Conservation (phyloP, 2,113 vertebrate species). For the Megaceryle torquata region DNA sequence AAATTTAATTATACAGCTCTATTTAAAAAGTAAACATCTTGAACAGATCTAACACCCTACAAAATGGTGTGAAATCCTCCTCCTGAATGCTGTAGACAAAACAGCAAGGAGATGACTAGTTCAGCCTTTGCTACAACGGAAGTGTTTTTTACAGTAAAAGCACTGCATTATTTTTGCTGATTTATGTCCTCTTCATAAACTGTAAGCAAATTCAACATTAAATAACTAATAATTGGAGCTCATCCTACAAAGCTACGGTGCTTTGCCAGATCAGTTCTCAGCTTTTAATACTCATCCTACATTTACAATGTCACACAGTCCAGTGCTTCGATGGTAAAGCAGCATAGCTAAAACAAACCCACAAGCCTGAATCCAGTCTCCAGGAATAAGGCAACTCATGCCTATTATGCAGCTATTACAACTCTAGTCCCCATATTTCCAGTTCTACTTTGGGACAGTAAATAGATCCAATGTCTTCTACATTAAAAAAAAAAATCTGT, state of each 20-base stretch:
- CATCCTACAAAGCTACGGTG: background rate
- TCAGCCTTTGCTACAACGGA: background rate
- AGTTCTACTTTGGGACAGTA: background rate
- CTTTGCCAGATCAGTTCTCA: background rate
- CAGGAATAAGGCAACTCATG: background rate
- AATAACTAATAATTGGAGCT: background rate
- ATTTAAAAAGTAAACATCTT: background rate
- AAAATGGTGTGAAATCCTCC: conserved; percentile 16
- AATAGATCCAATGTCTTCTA: background rate
- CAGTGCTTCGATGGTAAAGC: background rate
- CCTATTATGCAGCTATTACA: background rate
- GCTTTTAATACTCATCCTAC: background rate
- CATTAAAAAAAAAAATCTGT: background rate
- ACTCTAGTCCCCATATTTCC: background rate
- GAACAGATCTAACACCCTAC: conserved; percentile 23
- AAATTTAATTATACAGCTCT: conserved; percentile 15
- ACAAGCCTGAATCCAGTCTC: background rate
- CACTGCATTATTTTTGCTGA: background rate
- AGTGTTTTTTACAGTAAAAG: background rate
- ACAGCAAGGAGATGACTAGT: background rate
- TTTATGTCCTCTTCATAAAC: background rate
- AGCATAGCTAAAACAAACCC: background rate
- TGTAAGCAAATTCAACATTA: background rate
- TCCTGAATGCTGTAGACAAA: background rate
- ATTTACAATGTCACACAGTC: background rate